Base-by-base conservation (phyloP, 2,113 vertebrate genomes). In the Notarius quadriscutis region DNA sequence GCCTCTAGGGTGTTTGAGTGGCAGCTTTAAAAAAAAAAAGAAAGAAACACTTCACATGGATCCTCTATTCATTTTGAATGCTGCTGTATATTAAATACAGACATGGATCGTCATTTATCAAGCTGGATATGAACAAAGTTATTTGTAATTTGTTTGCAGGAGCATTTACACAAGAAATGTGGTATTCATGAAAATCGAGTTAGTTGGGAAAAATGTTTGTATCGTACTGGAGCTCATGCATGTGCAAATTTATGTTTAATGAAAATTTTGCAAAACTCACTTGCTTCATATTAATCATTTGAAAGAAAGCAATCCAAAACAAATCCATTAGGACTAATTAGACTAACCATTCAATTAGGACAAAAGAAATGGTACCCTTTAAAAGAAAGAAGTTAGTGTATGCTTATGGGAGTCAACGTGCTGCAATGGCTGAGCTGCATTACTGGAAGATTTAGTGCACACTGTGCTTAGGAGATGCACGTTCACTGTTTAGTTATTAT, bases 21-120 rank as follows among this genome's bases (percentile, higher is more conserved):
- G 72, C 77, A 84, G 88, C 88, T 87, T 87, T 87, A 86, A 89
- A 85, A 90, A 84, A 90, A 27, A 71, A 41, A 41, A 41, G 34
- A 41, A 41, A 41, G 41, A 41, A 41, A 41, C 41, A 41, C 62
- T 87, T 62, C 82, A 65, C 67, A 58, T 57, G 63, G 82, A 81
- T 79, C 12, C 88, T 77, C 77, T 62, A 74, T 91, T 89, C 69
- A 88, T 81, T 72, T 60, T 25, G 69, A 88, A 87, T 69, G 60
- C 88, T 87, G 85, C 83, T 87, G 81, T 90, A 89, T 83, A 81
- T 72, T 83, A 84, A 86, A 77, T 17, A 78, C 78, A 87, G 86
- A 88, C 11, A 62, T 81, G 18, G 30, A 5, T 81, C 18, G 30
- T 62, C 20, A 48, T 81, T 22, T 81, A 62, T 62, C 53, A 80